These are phyloP conservation scores for Acheta domesticus DNA, from an alignment of 2,888 invertebrate species.

Conservation along the genomic window DNA sequence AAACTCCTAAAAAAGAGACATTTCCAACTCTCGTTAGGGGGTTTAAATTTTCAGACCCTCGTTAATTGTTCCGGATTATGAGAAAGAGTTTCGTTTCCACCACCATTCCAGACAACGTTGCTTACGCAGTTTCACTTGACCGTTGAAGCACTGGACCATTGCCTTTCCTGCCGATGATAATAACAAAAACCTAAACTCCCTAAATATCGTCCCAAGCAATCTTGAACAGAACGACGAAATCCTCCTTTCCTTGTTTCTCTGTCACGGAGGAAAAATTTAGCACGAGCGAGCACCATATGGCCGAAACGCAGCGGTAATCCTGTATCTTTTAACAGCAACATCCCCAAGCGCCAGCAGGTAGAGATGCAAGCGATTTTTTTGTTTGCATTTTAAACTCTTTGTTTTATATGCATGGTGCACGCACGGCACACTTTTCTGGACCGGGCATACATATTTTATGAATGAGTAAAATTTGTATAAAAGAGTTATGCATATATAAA, in stretches of 20 bases:
- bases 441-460: slow-evolving; percentile 3
- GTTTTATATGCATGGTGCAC: not conserved
- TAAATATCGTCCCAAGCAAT: no score
- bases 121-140: not conserved
- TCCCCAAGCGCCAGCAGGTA: not conserved
- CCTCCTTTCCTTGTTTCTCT: no score
- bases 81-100: not conserved
- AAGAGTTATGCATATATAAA: slow-evolving; percentile 18
- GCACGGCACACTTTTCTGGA: not conserved
- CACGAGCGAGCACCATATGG: no score
- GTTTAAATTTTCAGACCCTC: slow-evolving; percentile 12
- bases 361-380: not conserved
- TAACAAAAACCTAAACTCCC: no score
- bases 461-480: slow-evolving; percentile 18
- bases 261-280: no score
- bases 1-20: not conserved
- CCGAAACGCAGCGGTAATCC: not conserved
- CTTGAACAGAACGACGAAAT: no score
- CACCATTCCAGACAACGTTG: not conserved
- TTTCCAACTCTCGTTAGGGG: not conserved
- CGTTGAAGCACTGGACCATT: not conserved
- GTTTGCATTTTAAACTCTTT: not conserved
- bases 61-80: not conserved
- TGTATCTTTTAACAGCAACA: not conserved
- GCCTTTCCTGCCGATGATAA: not conserved